These are phyloP conservation scores for Kryptolebias ocellatus DNA, from an alignment of 2,797 vertebrate species.

Conservation along the genomic window DNA sequence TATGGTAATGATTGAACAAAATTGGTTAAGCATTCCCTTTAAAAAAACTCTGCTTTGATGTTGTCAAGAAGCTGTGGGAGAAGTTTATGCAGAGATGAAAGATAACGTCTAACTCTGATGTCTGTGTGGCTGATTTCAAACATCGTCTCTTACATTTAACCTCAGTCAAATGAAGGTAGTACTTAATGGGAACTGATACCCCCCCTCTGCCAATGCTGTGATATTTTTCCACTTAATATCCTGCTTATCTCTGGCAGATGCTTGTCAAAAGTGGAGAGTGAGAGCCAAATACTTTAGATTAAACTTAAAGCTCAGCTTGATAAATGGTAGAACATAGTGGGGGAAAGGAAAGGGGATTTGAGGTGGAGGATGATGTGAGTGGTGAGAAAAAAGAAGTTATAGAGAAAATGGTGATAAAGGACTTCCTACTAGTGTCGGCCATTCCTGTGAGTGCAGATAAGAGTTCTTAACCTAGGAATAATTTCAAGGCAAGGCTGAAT, in stretches of 20 bases:
- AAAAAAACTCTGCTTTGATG: slow-evolving; percentile 70
- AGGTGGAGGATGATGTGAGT: slow-evolving; percentile 10
- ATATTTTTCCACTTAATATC: slow-evolving; percentile 25
- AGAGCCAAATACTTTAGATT: not conserved
- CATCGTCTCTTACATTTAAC: slow-evolving; percentile 55
- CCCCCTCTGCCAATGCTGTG: slow-evolving; percentile 24
- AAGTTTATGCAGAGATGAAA: slow-evolving; percentile 63
- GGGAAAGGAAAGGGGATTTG: slow-evolving; percentile 7
- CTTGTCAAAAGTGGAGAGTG: slow-evolving; percentile 1
- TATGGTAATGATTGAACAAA: slow-evolving; percentile 52
- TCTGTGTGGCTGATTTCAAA: slow-evolving; percentile 56
- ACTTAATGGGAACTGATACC: slow-evolving; percentile 44
- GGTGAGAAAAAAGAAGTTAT: not conserved
- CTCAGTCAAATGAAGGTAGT: slow-evolving; percentile 58
- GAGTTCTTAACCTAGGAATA: slow-evolving; percentile 19
- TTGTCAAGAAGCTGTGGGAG: slow-evolving; percentile 32
- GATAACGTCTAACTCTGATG: slow-evolving; percentile 60
- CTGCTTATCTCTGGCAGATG: not conserved
- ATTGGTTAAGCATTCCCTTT: slow-evolving; percentile 69
- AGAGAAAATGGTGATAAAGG: slow-evolving; percentile 10
- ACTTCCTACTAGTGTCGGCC: slow-evolving; percentile 17
- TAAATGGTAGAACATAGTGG: not conserved
- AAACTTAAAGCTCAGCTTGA: not conserved
- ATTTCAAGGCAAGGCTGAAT: slow-evolving; percentile 25
- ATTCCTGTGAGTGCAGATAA: slow-evolving; percentile 43